Base-by-base conservation (phyloP, 2,888 invertebrate species). In the Entomobrya proxima region DNA sequence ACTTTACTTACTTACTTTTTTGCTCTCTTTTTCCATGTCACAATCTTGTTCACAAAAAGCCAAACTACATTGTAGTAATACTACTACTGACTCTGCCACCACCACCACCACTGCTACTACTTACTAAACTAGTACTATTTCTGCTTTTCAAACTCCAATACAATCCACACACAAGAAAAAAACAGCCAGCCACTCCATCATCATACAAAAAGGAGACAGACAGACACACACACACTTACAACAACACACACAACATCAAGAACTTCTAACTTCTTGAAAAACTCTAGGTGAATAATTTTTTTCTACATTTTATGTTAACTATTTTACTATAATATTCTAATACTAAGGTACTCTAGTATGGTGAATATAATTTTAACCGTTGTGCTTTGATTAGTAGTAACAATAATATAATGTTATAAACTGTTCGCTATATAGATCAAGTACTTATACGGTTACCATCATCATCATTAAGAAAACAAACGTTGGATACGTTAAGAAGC, bases 241-340 rank as follows among this genome's bases (percentile, higher is more conserved):
- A 32, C 35, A 64, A 76, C 61, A 64, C 77, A 77, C 61, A 77
- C 61, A 47, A 55, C 55, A 55, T 27, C 55, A 55, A 55, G 27
- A 55, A 52, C 52, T 52, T n/a, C 18, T 18, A 13, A 32, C 37
- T 21, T 67, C 15, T 47, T 47, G 64, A 64, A 50, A 78, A 79
- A 50, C 37, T 67, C 67, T 79, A 67, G 69, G 79, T 79, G 50
- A n/a, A n/a, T n/a, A n/a, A n/a, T 69, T 79, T 78, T 55, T 78
- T 50, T 78, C 30, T 78, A 78, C 61, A 52, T 79, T 64, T n/a
- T 72, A 80, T 80, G 80, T 50, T 67, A 67, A 69, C 61, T 61
- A 61, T 35, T 32, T 44, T 69, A 47, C 44, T 40, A 67, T 44
- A 40, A 47, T 40, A 37, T 64, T 37, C 21, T 64, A 64, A 21